Evolutionary conservation across 2,888 invertebrate genomes (phyloP).

Genomic region (Netelia fuscicornis): DNA sequence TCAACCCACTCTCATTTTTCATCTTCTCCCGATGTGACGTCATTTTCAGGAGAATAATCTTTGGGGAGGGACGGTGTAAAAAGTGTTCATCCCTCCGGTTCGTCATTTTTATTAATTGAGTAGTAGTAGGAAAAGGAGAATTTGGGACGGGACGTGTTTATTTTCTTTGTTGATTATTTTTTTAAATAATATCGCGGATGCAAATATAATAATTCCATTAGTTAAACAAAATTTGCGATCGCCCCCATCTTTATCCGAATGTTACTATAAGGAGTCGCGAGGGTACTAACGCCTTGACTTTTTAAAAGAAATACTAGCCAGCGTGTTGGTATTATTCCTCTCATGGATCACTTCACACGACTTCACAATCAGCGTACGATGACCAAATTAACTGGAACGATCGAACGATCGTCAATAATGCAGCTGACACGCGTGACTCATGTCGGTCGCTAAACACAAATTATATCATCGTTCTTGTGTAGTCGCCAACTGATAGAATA

Average conservation of each 20-base stretch:
- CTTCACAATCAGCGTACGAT: too few relatives aligned
- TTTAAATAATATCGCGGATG: not conserved
- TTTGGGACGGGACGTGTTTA: not conserved
- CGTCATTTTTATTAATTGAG: not conserved
- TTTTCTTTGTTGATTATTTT: not conserved
- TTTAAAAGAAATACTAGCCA: too few relatives aligned
- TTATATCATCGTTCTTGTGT: too few relatives aligned
- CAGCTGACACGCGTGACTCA: too few relatives aligned
- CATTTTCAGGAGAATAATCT: conserved; percentile 25
- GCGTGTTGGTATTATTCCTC: too few relatives aligned
- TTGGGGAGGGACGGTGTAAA: conserved; percentile 2
- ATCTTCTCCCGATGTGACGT: conserved; percentile 3
- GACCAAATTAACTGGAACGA: too few relatives aligned
- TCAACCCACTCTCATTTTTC: conserved; percentile 20
- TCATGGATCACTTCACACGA: too few relatives aligned
- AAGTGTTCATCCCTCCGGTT: not conserved
- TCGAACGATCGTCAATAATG: too few relatives aligned
- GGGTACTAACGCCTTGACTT: not conserved
- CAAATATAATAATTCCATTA: not conserved
- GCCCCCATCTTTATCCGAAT: not conserved
- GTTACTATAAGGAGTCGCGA: not conserved
- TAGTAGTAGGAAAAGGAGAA: not conserved
- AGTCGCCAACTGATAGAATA: too few relatives aligned
- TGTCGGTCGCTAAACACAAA: too few relatives aligned
- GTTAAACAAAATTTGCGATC: not conserved